A percentile compares a stretch with the other conserved stretches of the same genome.
Evolutionary conservation across 2,797 vertebrate species (phyloP).

Genomic region (Schizopygopsis pylzovi): DNA sequence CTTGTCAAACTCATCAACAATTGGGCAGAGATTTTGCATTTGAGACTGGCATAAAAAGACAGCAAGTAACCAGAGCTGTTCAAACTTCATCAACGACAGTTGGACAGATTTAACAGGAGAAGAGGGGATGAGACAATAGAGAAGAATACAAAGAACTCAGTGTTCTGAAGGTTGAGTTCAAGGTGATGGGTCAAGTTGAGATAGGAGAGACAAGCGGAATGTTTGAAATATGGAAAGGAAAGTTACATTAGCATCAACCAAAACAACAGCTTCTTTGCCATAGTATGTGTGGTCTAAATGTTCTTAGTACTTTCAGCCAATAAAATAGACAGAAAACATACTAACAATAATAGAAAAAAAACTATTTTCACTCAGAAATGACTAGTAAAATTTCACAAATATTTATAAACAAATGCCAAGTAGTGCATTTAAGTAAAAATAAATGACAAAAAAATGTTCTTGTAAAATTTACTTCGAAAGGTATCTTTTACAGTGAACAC

Average conservation of each 20-base stretch:
- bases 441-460: no score
- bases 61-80: not conserved
- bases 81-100: not conserved
- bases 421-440: no score
- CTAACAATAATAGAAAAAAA: not conserved
- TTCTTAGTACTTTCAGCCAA: not conserved
- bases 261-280: not conserved
- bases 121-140: not conserved
- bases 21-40: not conserved
- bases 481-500: not conserved
- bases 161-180: slow-evolving; percentile 14
- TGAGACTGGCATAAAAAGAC: not conserved
- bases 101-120: not conserved
- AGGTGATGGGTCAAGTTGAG: not conserved
- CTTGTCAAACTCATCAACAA: not conserved
- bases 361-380: no score
- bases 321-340: not conserved
- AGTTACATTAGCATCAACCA: not conserved
- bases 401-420: not conserved
- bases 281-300: not conserved
- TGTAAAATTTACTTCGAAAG: not conserved
- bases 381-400: not conserved
- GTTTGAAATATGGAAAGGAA: not conserved
- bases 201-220: not conserved
- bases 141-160: not conserved